phyloP scores from a whole-genome alignment of 2,797 vertebrate genomes.

The Halcyon leucocephala region DNA sequence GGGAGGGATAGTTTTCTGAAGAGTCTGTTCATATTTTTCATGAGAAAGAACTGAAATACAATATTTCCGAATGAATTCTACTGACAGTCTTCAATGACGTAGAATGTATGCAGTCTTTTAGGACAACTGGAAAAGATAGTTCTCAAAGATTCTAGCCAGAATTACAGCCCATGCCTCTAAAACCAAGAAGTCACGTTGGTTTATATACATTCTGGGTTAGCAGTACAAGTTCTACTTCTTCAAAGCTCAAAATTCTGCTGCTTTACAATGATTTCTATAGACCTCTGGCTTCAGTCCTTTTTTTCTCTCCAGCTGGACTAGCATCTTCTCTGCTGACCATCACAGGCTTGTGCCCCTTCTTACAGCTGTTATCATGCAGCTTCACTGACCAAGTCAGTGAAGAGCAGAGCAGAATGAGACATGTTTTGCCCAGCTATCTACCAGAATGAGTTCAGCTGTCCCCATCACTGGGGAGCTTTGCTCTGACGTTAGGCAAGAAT shows the following conservation, averaged over 20 bases:
- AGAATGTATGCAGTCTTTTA: neutral
- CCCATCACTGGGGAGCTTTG: neutral
- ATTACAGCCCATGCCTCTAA: neutral
- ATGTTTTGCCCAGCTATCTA: neutral
- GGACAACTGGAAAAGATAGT: neutral
- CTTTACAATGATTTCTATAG: neutral
- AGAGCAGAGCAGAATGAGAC: neutral
- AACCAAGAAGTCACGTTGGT: neutral
- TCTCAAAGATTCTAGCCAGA: neutral
- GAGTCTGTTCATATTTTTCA: neutral
- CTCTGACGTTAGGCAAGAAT: neutral
- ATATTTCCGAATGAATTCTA: neutral
- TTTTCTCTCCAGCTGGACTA: neutral
- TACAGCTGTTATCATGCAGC: rapidly evolving
- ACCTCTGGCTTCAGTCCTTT: neutral
- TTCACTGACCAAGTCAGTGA: neutral
- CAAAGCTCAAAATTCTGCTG: neutral
- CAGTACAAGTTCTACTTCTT: neutral
- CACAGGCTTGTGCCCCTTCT: neutral
- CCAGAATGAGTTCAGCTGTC: neutral
- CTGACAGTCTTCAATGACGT: neutral
- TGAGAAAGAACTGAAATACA: neutral
- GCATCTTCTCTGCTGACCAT: neutral
- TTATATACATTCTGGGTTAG: neutral
- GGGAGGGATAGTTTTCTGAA: neutral